A percentile compares a stretch with the other conserved stretches of the same genome.
phyloP scores from a whole-genome alignment of 1,140 invertebrate genomes.

The Drosophila asahinai region DNA sequence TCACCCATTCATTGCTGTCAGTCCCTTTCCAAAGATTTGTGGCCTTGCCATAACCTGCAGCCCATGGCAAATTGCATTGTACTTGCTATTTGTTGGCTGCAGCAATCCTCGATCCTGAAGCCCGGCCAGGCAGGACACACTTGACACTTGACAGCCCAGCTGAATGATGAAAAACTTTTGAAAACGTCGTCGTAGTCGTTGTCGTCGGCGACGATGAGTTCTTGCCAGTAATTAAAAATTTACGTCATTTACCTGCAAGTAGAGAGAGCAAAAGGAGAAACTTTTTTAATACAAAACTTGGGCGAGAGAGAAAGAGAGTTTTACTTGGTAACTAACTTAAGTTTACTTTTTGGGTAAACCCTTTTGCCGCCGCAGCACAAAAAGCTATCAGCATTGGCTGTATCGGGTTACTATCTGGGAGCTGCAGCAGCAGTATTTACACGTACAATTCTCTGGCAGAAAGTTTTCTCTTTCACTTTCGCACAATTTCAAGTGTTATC shows the following conservation, averaged over 20 bases:
- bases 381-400: constrained; percentile 60
- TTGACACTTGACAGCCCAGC: constrained; percentile 76
- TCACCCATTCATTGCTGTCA: constrained; percentile 29
- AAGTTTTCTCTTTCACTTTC: constrained; percentile 42
- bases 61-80: constrained; percentile 47
- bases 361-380: constrained; percentile 33
- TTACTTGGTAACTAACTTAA: constrained; percentile 53
- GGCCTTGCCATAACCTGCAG: constrained; percentile 48
- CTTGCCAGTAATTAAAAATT: constrained; percentile 79
- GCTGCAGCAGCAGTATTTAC: constrained; percentile 23
- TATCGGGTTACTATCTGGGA: constrained; percentile 40
- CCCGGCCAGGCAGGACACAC: constrained; percentile 40
- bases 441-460: constrained; percentile 6
- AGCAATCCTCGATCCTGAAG: constrained; percentile 21
- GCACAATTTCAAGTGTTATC: constrained; percentile 41
- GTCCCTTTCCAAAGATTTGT: constrained; percentile 41
- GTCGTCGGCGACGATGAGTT: constrained; percentile 49
- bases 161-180: constrained; percentile 76
- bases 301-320: background rate
- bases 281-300: constrained; percentile 80
- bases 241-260: constrained; percentile 80
- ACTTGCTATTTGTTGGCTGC: constrained; percentile 39
- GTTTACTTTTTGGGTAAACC: constrained; percentile 22
- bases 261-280: constrained; percentile 62
- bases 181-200: constrained; percentile 32